A percentile compares a stretch with the other conserved stretches of the same genome.
Evolutionary conservation across 1,140 invertebrate genomes (phyloP).

Genomic region (Trichomalopsis sarcophagae): DNA sequence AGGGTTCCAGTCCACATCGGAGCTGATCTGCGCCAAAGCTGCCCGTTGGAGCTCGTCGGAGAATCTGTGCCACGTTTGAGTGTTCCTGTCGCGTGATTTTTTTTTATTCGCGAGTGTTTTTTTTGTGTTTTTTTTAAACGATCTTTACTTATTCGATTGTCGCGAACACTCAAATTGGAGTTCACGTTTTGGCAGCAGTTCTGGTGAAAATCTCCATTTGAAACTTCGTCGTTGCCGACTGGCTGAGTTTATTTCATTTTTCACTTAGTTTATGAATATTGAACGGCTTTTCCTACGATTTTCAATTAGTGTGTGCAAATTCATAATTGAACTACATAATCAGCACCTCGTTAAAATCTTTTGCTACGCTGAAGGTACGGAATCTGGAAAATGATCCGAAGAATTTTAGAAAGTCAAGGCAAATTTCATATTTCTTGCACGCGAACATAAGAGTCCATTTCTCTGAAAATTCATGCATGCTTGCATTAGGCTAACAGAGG

Average conservation of each 20-base stretch:
- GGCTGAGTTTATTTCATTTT: neutral
- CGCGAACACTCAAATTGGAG: neutral
- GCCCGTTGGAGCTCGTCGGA: neutral
- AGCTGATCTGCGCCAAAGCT: neutral
- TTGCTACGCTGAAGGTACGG: neutral
- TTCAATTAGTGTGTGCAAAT: neutral
- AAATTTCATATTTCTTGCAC: neutral
- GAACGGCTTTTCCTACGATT: neutral
- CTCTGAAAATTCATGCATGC: neutral
- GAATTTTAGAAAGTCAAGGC: neutral
- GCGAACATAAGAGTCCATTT: neutral
- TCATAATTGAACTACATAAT: neutral
- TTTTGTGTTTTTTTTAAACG: neutral
- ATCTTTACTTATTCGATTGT: neutral
- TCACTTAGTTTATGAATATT: neutral
- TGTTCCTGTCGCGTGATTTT: neutral
- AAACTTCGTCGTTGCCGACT: too few relatives aligned
- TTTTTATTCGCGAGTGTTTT: neutral
- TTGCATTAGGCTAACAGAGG: neutral
- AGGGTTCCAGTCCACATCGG: neutral
- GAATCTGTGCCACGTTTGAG: slow-evolving; percentile 22
- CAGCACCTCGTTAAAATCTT: neutral
- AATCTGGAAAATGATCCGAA: neutral
- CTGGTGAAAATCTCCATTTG: neutral
- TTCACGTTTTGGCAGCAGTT: neutral